Evolutionary conservation across 37 sponge, comb jelly and placozoan species (phyloP).

Genomic region (Cliona cf. orientalis): DNA sequence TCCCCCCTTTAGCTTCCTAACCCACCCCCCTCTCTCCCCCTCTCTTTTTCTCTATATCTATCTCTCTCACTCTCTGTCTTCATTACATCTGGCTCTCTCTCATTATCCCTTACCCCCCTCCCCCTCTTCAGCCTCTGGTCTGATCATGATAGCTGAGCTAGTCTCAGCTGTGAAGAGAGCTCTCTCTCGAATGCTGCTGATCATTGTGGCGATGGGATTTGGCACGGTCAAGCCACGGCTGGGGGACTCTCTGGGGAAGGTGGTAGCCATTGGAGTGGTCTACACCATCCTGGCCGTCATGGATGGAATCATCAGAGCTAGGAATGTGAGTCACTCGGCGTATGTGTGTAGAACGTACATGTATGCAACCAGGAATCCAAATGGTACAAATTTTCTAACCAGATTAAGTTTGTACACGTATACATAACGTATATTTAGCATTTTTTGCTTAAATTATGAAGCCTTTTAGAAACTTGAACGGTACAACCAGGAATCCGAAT

Average conservation of each 20-base stretch:
- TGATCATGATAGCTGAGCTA: conserved; percentile 60
- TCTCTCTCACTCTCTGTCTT: not conserved
- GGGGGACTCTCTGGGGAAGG: conserved; percentile 52
- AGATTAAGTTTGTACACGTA: too few species aligned
- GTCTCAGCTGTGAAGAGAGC: conserved; percentile 83
- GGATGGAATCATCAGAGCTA: conserved; percentile 59
- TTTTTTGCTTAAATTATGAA: too few species aligned
- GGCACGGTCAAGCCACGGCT: conserved; percentile 84
- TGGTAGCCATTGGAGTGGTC: conserved; percentile 58
- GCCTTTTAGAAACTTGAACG: too few species aligned
- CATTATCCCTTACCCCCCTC: conserved; percentile 5
- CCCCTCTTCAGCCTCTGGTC: conserved; percentile 24
- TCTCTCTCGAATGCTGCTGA: conserved; percentile 77
- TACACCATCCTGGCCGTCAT: conserved; percentile 55
- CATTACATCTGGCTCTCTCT: not conserved
- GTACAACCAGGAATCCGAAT: too few species aligned
- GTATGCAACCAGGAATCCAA: not conserved
- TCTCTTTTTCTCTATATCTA: not conserved
- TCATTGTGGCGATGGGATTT: conserved; percentile 85
- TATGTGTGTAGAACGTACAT: too few species aligned
- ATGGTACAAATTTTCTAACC: not conserved
- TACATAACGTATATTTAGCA: too few species aligned
- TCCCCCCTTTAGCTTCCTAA: not conserved
- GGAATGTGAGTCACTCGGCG: conserved; percentile 16
- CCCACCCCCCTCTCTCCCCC: not conserved